Evolutionary conservation across 1,140 invertebrate species (phyloP).

Genomic region (Trichoplusia ni): DNA sequence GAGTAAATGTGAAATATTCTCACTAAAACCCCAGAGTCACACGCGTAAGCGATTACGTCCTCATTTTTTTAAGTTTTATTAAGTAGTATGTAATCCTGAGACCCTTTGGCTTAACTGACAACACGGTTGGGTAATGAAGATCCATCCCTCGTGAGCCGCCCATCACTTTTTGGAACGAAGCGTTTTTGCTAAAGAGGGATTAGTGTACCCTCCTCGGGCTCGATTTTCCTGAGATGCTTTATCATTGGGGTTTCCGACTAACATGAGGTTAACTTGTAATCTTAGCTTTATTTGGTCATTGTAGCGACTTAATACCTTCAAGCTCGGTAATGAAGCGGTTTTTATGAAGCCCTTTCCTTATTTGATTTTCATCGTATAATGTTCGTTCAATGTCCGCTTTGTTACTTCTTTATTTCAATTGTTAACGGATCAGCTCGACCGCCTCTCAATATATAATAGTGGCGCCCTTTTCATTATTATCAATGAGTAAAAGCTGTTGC

Average conservation of each 20-base stretch:
- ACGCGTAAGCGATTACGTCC: conserved; percentile 29
- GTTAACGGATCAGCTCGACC: conserved; percentile 17
- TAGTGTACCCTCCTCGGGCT: conserved; percentile 73
- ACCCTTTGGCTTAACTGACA: conserved; percentile 75
- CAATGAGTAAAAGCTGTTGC: background rate
- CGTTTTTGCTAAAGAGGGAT: conserved; percentile 81
- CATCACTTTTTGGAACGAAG: conserved; percentile 80
- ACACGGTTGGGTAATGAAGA: conserved; percentile 77
- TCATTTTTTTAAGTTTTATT: conserved; percentile 60
- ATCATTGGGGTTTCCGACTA: conserved; percentile 77
- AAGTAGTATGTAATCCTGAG: conserved; percentile 68
- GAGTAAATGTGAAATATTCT: conserved; percentile 5
- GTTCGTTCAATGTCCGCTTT: conserved; percentile 23
- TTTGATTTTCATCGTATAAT: conserved; percentile 47
- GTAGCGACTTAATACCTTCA: conserved; percentile 69
- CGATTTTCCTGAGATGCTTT: conserved; percentile 79
- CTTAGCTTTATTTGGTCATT: conserved; percentile 78
- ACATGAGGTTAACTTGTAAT: conserved; percentile 81
- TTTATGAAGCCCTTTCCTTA: conserved; percentile 55
- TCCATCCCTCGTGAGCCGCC: conserved; percentile 70
- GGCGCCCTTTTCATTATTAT: background rate
- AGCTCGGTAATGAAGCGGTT: conserved; percentile 67
- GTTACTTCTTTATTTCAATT: conserved; percentile 36
- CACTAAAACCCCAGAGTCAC: conserved; percentile 3
- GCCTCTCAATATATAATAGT: conserved; percentile 1